Base-by-base conservation (phyloP, 2,888 invertebrate species). In the Sycophila texana region DNA sequence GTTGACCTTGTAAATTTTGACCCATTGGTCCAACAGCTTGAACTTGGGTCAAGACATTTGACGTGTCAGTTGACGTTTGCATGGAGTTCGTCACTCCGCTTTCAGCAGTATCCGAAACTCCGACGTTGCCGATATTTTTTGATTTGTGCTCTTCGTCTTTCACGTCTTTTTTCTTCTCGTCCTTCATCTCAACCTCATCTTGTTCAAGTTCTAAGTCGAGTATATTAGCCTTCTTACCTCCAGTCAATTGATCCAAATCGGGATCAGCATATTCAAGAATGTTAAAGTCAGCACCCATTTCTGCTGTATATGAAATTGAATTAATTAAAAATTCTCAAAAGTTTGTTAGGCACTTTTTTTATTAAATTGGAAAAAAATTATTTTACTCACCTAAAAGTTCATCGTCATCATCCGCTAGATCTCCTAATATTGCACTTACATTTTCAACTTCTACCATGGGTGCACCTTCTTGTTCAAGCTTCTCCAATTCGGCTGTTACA, bases 201-300 rank as follows among this genome's bases (percentile, higher is more conserved):
- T 96, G 96, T 81, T 96, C 96, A 80, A 96, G 92, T 89, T 97
- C 97, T 72, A 97, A 91, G 88, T 97, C 97, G 74, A 98, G 93
- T 84, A 98, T 96, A 87, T 96, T 97, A 53, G 96, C 96, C 87
- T 95, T 95, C 82, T 94, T 94, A 0, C 95, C 95, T 79, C 94
- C 95, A 82, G 95, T 93, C 84, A 96, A 93, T 81, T 95, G 94
- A 84, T 97, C 97, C 73, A 98, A 91, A 91, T 98, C 98, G 0
- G 98, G 97, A 92, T 98, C 98, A 0, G 97, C 98, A 90, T 98
- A 98, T 90, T 98, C 97, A 82, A 98, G 91, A 86, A 98, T 97
- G 90, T 98, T 98, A 91, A 98, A 98, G 91, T 98, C 98, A 81
- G 96, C 95, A 5, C 97, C 97, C 92, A 97, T 96, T 91, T 96